These are phyloP conservation scores for Pseudoatta argentina DNA, from an alignment of 1,140 invertebrate genomes.

Conservation along the genomic window DNA sequence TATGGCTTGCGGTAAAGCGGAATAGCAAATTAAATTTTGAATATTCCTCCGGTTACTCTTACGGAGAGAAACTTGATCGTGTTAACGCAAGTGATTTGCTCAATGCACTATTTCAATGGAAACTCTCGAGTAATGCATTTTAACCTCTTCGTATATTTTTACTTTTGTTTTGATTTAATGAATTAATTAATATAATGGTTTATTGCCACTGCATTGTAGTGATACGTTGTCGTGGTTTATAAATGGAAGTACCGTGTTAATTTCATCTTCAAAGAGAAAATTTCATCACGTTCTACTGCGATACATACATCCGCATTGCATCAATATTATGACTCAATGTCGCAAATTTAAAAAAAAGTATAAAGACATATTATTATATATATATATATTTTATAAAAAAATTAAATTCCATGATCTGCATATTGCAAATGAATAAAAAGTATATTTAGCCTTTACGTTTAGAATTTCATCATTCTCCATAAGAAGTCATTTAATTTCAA, in stretches of 20 bases:
- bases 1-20: constrained; percentile 26
- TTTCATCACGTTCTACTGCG: not conserved
- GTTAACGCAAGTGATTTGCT: not conserved
- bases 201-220: not conserved
- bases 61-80: not conserved
- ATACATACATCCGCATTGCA: not conserved
- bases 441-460: too few relatives aligned
- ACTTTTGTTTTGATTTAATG: not conserved
- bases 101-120: not conserved
- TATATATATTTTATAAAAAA: not conserved
- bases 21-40: constrained; percentile 50
- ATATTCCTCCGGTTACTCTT: constrained; percentile 16
- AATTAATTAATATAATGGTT: constrained; percentile 36
- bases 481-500: too few relatives aligned
- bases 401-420: too few relatives aligned
- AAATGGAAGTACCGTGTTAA: not conserved
- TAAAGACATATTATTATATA: not conserved
- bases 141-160: not conserved
- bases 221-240: not conserved
- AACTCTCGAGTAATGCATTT: not conserved
- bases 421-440: too few relatives aligned
- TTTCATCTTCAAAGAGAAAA: not conserved
- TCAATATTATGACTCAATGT: not conserved
- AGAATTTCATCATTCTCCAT: too few relatives aligned
- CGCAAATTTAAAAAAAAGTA: not conserved